phyloP scores from a whole-genome alignment of 2,113 vertebrate species.

The Telmatochromis sp. region DNA sequence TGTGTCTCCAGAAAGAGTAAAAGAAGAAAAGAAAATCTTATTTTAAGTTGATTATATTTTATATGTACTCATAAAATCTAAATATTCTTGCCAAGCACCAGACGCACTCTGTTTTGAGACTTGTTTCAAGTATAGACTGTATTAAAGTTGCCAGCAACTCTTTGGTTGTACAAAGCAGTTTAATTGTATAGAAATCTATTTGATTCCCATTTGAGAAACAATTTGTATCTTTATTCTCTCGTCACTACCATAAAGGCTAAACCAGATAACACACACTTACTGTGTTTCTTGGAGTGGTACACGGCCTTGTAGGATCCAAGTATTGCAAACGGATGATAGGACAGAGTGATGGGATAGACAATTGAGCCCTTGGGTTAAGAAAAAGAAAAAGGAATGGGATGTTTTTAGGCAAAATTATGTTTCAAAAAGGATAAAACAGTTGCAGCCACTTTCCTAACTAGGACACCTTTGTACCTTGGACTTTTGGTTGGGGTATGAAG shows the following conservation, averaged over 20 bases:
- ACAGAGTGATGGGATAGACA: constrained; percentile 71
- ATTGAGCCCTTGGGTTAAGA: constrained; percentile 43
- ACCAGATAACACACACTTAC: constrained; percentile 53
- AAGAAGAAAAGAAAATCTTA: background rate
- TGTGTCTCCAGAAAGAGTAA: background rate
- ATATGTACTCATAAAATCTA: background rate
- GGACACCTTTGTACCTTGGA: constrained; percentile 47
- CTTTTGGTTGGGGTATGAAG: constrained; percentile 22
- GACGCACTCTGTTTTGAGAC: background rate
- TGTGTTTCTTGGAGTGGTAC: constrained; percentile 69
- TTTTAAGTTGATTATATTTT: background rate
- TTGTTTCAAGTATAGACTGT: background rate
- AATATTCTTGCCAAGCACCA: background rate
- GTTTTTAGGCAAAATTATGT: background rate
- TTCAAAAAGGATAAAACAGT: background rate
- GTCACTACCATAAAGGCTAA: background rate
- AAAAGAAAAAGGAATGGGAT: background rate
- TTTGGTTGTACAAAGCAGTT: background rate
- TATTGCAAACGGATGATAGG: constrained; percentile 82
- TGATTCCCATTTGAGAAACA: background rate
- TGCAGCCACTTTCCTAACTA: background rate
- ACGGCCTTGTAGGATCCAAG: constrained; percentile 77
- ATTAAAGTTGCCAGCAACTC: background rate
- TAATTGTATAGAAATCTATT: background rate
- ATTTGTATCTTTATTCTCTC: background rate